phyloP scores from a whole-genome alignment of 2,797 vertebrate genomes.

The Alcedo atthis region DNA sequence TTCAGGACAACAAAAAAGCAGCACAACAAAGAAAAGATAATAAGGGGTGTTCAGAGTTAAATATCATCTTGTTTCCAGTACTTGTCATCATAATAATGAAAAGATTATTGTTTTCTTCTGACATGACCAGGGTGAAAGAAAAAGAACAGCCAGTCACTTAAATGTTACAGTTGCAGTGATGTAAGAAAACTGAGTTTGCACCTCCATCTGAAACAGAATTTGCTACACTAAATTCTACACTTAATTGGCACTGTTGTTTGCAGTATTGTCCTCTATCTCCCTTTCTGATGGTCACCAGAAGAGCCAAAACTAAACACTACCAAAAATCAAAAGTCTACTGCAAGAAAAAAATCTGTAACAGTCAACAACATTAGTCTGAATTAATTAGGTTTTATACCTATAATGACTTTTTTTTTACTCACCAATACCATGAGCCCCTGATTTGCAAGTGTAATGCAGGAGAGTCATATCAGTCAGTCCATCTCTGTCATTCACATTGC shows the following conservation, averaged over 20 bases:
- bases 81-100: neutral
- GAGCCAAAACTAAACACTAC: neutral
- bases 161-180: neutral
- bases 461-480: slow-evolving; percentile 98
- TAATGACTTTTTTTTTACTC: slow-evolving; percentile 52
- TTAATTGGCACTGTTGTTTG: neutral
- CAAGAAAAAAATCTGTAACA: neutral
- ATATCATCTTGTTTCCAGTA: neutral
- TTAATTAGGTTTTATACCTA: neutral
- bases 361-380: neutral
- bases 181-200: neutral
- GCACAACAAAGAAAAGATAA: neutral
- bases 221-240: neutral
- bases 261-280: neutral
- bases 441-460: slow-evolving; percentile 93
- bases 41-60: neutral
- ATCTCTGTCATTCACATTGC: slow-evolving; percentile 94
- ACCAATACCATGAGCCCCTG: slow-evolving; percentile 97
- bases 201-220: neutral
- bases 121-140: neutral
- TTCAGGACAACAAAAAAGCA: neutral
- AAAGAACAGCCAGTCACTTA: neutral
- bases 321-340: neutral
- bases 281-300: neutral
- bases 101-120: neutral